Base-by-base conservation (phyloP, 2,888 invertebrate genomes). In the Dryadula phaetusa region DNA sequence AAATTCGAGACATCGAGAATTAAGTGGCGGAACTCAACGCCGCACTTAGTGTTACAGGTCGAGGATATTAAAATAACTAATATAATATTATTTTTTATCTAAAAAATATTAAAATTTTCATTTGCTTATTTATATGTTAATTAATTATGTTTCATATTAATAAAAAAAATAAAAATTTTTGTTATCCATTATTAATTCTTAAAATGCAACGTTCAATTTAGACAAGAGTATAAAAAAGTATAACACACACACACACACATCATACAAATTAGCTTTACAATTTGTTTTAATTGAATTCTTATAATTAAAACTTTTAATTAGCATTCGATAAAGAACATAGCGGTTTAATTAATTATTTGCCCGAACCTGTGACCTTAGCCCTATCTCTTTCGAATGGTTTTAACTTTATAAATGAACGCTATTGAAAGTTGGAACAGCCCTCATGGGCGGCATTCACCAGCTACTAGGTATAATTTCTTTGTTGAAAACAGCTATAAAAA, bases 371-470 rank as follows among this genome's bases (percentile, higher is more conserved):
- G 40, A 18, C 37, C 37, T 37, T 63, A 58, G 63, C 16, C 18
- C 37, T 60, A 49, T 58, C 52, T 28, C 49, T n/a, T 58, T 34
- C 53, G 54, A 69, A 69, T 62, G 54, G 58, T 56, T 67, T 67
- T 42, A 52, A 66, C 44, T 62, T 66, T 58, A 62, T 62, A 60
- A 65, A 67, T 70, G 67, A 46, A 37, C 49, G 60, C 67, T 70
- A 67, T 70, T 65, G 70, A 67, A 70, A 67, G 64, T 67, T 62
- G 12, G 32, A 65, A 70, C 65, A 42, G 44, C 22, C 40, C 67
- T 53, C 65, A 22, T n/a, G 67, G 58, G 70, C 16, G 34, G 44
- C 44, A 62, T 70, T 53, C 62, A 32, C 32, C 58, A 28, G 52
- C 62, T 37, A 54, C 63, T 64, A n/a, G n/a, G n/a, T n/a, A 62